A percentile compares a stretch with the other conserved stretches of the same genome.
Conservation (phyloP, 2,888 invertebrate genomes). For the Cheilosia variabilis region DNA sequence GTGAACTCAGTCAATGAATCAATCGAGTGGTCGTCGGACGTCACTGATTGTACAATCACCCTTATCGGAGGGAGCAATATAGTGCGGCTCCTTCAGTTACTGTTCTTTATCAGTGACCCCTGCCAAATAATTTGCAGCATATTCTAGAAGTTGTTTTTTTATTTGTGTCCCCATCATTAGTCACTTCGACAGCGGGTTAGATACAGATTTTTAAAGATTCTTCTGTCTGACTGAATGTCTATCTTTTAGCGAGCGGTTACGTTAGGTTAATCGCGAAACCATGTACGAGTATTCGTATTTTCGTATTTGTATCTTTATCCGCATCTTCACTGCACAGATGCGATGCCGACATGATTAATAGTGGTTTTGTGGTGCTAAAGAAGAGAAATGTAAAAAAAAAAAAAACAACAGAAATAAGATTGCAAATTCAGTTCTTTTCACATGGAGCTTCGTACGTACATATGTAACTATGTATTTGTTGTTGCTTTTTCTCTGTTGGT, state of each 20-base stretch:
- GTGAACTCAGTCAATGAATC: constrained; percentile 42
- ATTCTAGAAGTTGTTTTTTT: constrained; percentile 26
- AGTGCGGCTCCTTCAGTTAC: background rate
- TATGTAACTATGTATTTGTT: background rate
- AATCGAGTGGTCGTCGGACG: background rate
- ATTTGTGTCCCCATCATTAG: constrained; percentile 62
- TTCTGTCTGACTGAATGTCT: constrained; percentile 68
- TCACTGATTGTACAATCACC: constrained; percentile 9
- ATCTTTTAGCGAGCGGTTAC: constrained; percentile 50
- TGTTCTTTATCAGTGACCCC: constrained; percentile 29
- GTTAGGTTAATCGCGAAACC: constrained; percentile 56
- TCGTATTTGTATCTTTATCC: constrained; percentile 65
- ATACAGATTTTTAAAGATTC: constrained; percentile 68
- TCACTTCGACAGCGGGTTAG: constrained; percentile 72
- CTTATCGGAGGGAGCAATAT: background rate
- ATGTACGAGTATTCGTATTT: background rate
- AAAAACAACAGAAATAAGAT: constrained; percentile 15
- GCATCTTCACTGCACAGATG: constrained; percentile 67
- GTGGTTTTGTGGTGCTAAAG: constrained; percentile 70
- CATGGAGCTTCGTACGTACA: constrained; percentile 28
- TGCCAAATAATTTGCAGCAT: constrained; percentile 43
- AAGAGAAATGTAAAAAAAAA: constrained; percentile 26
- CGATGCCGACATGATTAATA: constrained; percentile 75
- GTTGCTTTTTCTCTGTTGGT: constrained; percentile 15
- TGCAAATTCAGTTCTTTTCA: constrained; percentile 63